Percentiles rank a stretch among this genome's conserved stretches.
Conservation (phyloP, 2,888 invertebrate species). For the Achlya flavicornis region DNA sequence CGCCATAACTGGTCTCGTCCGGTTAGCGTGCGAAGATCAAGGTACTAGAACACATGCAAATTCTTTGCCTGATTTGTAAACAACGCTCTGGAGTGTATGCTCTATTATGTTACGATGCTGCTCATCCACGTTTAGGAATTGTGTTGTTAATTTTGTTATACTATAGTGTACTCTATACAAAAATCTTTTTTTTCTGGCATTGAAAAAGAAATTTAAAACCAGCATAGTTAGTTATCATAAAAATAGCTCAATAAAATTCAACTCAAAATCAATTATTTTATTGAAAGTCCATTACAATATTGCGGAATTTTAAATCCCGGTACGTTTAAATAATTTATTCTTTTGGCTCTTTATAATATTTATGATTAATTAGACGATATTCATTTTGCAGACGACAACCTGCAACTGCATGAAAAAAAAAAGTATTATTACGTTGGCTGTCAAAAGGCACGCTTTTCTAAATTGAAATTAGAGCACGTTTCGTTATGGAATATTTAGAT, state of each 20-base stretch:
- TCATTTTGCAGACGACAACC: too few species aligned
- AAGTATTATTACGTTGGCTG: background rate
- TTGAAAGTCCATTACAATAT: background rate
- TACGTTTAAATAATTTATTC: too few species aligned
- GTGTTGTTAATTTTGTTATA: too few species aligned
- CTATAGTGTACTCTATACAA: too few species aligned
- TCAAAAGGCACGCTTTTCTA: background rate
- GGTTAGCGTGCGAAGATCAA: constrained; percentile 33
- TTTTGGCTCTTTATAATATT: too few species aligned
- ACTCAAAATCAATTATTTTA: background rate
- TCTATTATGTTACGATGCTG: background rate
- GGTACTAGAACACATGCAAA: constrained; percentile 18
- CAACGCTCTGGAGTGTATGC: background rate
- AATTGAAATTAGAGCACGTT: background rate
- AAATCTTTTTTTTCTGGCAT: too few species aligned
- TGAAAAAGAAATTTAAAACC: too few species aligned
- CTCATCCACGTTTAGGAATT: background rate
- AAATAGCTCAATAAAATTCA: background rate
- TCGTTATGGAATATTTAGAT: background rate
- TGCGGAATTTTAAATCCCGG: too few species aligned
- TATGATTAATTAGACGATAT: too few species aligned
- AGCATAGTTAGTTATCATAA: background rate
- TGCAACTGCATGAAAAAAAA: background rate
- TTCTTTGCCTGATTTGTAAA: background rate
- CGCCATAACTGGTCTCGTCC: constrained; percentile 23